Base-by-base conservation (phyloP, 2,888 invertebrate genomes). In the Margaritifera margaritifera region DNA sequence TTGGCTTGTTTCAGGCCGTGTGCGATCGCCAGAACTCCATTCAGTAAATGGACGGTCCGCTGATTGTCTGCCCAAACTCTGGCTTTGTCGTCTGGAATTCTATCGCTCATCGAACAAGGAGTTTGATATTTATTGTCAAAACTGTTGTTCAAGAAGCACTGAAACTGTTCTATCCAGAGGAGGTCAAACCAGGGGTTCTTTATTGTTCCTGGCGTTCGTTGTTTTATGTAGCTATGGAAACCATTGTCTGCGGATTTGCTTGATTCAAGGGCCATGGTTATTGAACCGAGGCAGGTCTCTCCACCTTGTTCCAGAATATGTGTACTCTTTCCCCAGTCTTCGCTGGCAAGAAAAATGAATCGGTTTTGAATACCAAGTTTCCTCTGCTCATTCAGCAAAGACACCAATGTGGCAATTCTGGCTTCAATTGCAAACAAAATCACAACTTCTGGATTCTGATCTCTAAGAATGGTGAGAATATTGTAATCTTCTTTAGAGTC, bases 371-470 rank as follows among this genome's bases (percentile, higher is more conserved):
- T 54, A 8, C 69, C 62, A 1, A 56, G 31, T 15, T 69, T 50
- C 18, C 66, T 63, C 19, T 65, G 52, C 15, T 60, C 60, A n/a
- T 60, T 63, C 66, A 77, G 72, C 52, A 69, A 65, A 3, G 69
- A 31, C 20, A 86, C 55, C 6, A 86, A 62, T 27, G 69, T 67
- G 3, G 64, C 61, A 42, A 75, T 74, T 20, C 78, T 60, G 11
- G 72, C 69, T 55, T 76, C 81, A 19, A 80, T 80, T 15, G 84
- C 84, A 65, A 84, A 84, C 42, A 83, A 81, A 0, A 86, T 74
- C 15, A 86, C 80, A 19, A 83, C 80, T 63, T 80, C 70, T 0
- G 80, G 74, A 75, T 8, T 76, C 62, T 22, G 66, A 57, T 19
- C 55, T 53, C 8, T 64, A 51, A 54, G 55, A 64, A n/a, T 54